Evolutionary conservation across 2,797 vertebrate species (phyloP), one percentile per base, ranked within the genome.

Genomic region (Coranthus polyacanthus): DNA sequence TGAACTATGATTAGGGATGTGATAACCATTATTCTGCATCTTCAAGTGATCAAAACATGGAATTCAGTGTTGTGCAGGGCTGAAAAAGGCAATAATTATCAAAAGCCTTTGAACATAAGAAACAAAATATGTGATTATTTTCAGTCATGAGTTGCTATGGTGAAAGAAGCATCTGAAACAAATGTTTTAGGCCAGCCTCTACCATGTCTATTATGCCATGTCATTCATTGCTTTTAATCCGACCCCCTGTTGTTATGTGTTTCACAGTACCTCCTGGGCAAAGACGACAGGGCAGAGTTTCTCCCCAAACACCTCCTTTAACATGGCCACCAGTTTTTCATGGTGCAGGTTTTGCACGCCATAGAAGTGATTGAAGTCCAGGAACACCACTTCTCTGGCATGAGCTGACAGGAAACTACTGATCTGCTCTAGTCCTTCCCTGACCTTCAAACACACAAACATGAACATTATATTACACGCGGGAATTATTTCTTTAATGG

Each of bases 331-430:
- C 86, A 99, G 94, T 78, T 97, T 98, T 90, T 99, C 98, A 37
- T 99, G 97, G 88, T 99, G 98, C 50, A 95, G 93, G 85, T 98
- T 99, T 92, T 99, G 98, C 88, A 99, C 97, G 0, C 98, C 98
- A 0, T 99, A 99, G 87, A 99, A 99, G 89, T 99, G 97, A 88
- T 99, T 99, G 85, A 99, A 99, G 93, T 99, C 98, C 92, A 99
- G 94, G 88, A 99, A 98, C 24, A 97, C 93, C 0, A 96, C 96
- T 78, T 99, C 97, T 69, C 96, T 95, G 37, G 91, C 94, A 47
- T 99, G 98, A 65, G 95, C 90, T 21, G 90, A 82, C 38, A 99
- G 94, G 92, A 97, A 99, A 0, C 90, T 90, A 20, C 95, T 98
- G 89, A 99, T 99, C 92, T 99, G 96, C 88, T 98, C 95, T 53